Base-by-base conservation (phyloP, 2,113 vertebrate genomes). In the Abramis brama region DNA sequence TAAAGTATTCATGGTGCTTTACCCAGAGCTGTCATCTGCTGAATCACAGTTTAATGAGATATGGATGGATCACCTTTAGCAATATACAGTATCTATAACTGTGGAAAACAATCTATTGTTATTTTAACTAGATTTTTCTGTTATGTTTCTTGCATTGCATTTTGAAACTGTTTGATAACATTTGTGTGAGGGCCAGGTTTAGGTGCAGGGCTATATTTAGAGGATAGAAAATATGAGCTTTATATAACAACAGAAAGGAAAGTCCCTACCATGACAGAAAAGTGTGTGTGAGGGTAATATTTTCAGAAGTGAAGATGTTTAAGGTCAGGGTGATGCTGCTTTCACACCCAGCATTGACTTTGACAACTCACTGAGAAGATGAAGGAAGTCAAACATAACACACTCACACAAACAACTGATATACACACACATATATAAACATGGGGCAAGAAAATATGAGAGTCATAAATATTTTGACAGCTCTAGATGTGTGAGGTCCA, bases 321-420 rank as follows among this genome's bases (percentile, higher is more conserved):
- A 84, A 86, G 52, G 47, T 55, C 85, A 88, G 77, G 50, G 57
- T 86, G 83, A 74, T 92, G 33, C 19, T 79, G 45, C 70, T 87
- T 75, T 81, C 80, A 68, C 76, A 78, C 74, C 57, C 85, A 74
- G 83, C 2, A 19, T 8, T 57, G 55, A 57, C 55, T 57, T 83
- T 88, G 71, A 82, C 73, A 86, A 70, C 21, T 30, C 43, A 83
- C 25, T 45, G 12, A 73, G 4, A 85, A 52, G 86, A 52, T 21
- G 4, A 27, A 84, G 87, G 33, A 71, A 80, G 47, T 39, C n/a
- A 50, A 43, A 47, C 9, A 25, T 81, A 71, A 88, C 27, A 71
- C 75, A 19, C 86, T 76, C 62, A 79, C 82, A 50, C 10, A 68
- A 64, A 79, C 77, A 80, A 57, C 36, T 80, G 55, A 11, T 17